Evolutionary conservation across 1,140 invertebrate species (phyloP).

Genomic region (Drosophila albomicans): DNA sequence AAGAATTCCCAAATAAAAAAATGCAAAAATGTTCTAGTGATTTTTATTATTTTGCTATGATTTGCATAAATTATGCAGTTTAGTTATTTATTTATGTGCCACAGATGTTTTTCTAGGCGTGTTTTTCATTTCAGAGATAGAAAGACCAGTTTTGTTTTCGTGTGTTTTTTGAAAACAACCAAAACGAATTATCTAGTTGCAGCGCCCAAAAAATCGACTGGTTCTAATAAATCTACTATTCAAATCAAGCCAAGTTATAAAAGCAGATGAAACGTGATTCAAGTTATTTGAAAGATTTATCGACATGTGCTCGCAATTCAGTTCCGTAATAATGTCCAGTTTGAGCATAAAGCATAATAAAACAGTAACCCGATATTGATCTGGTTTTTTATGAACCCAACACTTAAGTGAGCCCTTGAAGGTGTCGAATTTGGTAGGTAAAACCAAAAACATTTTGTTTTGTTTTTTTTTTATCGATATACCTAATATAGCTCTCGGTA

Average conservation of each 20-base stretch:
- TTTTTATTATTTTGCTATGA: conserved; percentile 13
- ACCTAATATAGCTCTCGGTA: too few relatives aligned
- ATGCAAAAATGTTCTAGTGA: conserved; percentile 3
- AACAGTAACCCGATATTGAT: background rate
- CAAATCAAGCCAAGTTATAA: background rate
- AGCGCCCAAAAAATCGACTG: background rate
- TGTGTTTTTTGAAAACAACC: background rate
- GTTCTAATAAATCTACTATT: conserved; percentile 24
- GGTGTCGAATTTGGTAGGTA: background rate
- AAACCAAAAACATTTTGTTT: background rate
- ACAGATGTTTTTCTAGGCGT: background rate
- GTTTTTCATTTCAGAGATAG: conserved; percentile 2
- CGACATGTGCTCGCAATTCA: background rate
- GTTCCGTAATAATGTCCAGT: conserved; percentile 13
- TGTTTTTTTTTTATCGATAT: too few relatives aligned
- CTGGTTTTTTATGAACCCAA: background rate
- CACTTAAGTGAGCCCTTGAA: background rate
- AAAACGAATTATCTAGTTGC: conserved; percentile 9
- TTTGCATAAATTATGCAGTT: conserved; percentile 29
- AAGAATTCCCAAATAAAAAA: background rate
- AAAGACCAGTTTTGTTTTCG: background rate
- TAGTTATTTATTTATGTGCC: conserved; percentile 15
- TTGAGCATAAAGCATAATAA: background rate
- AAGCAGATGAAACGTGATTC: conserved; percentile 7
- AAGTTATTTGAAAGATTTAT: conserved; percentile 15